Conservation (phyloP, 2,888 invertebrate species). For the Panorpa germanica region DNA sequence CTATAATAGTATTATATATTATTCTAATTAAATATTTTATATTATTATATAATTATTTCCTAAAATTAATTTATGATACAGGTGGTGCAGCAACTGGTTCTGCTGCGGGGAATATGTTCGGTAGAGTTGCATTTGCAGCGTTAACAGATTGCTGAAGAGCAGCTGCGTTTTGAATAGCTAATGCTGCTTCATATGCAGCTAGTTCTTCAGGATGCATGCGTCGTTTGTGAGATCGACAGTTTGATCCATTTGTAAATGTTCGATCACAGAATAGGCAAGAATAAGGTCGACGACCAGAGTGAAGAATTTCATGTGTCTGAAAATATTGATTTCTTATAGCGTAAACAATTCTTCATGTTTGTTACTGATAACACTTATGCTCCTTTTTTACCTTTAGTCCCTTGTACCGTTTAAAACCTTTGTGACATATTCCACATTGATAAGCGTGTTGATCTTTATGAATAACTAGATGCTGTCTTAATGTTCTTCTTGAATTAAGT, state of each 20-base stretch:
- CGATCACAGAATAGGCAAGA: constrained; percentile 17
- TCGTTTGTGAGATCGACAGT: constrained; percentile 18
- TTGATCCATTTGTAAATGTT: constrained; percentile 18
- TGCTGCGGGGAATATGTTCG: too few species aligned
- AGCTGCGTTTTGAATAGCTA: too few species aligned
- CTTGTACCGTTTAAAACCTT: constrained; percentile 17
- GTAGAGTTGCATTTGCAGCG: too few species aligned
- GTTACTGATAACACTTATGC: too few species aligned
- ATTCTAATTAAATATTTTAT: too few species aligned
- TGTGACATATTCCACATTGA: constrained; percentile 17
- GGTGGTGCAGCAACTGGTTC: too few species aligned
- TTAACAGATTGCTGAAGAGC: too few species aligned
- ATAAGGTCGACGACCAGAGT: constrained; percentile 18
- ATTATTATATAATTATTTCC: too few species aligned
- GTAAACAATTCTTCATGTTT: too few species aligned
- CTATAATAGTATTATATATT: too few species aligned
- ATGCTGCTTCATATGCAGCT: constrained; percentile 14
- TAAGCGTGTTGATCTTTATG: constrained; percentile 17
- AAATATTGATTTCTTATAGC: too few species aligned
- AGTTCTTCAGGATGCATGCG: constrained; percentile 18
- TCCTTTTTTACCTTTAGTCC: constrained; percentile 12
- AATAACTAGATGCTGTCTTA: constrained; percentile 25
- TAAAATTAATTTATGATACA: too few species aligned
- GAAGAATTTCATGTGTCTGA: constrained; percentile 18
- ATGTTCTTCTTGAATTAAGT: constrained; percentile 26